phyloP scores from a whole-genome alignment of 2,113 vertebrate species.

The Daubentonia madagascariensis region DNA sequence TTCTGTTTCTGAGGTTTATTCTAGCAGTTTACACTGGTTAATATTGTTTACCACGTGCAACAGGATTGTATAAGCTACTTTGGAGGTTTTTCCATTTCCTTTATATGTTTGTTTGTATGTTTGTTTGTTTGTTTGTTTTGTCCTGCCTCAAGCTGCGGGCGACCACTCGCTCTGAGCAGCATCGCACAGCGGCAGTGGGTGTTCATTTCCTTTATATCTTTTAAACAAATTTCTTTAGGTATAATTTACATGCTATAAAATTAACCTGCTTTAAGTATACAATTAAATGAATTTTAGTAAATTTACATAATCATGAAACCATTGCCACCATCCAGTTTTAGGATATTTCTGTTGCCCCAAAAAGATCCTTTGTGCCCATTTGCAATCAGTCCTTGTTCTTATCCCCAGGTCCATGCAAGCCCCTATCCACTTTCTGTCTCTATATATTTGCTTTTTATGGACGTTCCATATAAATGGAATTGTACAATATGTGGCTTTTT shows the following conservation, averaged over 20 bases:
- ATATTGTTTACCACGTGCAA: constrained; percentile 19
- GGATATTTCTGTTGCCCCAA: not conserved
- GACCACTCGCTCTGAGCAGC: too few relatives aligned
- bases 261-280: not conserved
- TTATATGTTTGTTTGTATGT: too few relatives aligned
- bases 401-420: not conserved
- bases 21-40: not conserved
- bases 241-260: not conserved
- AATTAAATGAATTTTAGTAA: constrained; percentile 47
- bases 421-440: not conserved
- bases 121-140: too few relatives aligned
- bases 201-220: not conserved
- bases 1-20: constrained; percentile 1
- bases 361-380: not conserved
- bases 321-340: constrained; percentile 19
- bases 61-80: constrained; percentile 40
- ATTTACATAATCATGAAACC: not conserved
- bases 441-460: constrained; percentile 28
- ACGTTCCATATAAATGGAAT: not conserved
- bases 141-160: too few relatives aligned
- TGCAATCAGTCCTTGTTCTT: not conserved
- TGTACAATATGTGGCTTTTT: not conserved
- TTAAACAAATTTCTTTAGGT: not conserved
- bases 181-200: too few relatives aligned
- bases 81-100: not conserved